Base-by-base conservation (phyloP, 2,888 invertebrate genomes). In the Pollenia amentaria region DNA sequence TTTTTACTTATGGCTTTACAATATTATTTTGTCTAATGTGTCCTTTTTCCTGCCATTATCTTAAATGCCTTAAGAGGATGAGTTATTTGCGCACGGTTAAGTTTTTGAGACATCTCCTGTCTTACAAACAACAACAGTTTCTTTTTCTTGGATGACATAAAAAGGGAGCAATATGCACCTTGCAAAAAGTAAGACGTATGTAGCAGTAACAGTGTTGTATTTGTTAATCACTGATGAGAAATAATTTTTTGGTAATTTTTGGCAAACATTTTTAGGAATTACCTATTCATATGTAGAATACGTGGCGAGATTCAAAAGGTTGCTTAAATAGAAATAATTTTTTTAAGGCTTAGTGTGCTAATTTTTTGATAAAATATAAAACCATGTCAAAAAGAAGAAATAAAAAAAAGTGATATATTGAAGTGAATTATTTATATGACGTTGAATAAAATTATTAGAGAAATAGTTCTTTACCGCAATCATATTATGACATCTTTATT, bases 41-140 rank as follows among this genome's bases (percentile, higher is more conserved):
- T 91, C 91, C 91, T 91, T 91, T 91, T 91, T 90, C 88, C 91
- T 90, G 91, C 91, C 92, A 89, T 89, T 91, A 90, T 91, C 90
- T 90, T 75, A 82, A 81, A 81, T 87, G 78, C 81, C 78, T 80
- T 89, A 88, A 89, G 89, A 87, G 89, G 89, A 90, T 92, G 90
- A 92, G 91, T 90, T 89, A 89, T 89, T 91, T 91, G 91, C 92
- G 91, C 92, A 92, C 91, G 91, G 90, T 91, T 92, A 90, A 78
- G 29, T 73, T 84, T 57, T 48, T 60, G 8, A 90, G 21, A 18
- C 16, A 48, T 16, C 48, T 48, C 14, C 11, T 29, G 14, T 18
- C n/a, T 65, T 40, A 3, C 18, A 2, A 29, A 38, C 12, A 16
- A 42, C 18, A 42, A 53, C 14, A 12, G 4, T 12, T n/a, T 29